Evolutionary conservation across 2,113 vertebrate genomes (phyloP).

Genomic region (Theristicus caerulescens): DNA sequence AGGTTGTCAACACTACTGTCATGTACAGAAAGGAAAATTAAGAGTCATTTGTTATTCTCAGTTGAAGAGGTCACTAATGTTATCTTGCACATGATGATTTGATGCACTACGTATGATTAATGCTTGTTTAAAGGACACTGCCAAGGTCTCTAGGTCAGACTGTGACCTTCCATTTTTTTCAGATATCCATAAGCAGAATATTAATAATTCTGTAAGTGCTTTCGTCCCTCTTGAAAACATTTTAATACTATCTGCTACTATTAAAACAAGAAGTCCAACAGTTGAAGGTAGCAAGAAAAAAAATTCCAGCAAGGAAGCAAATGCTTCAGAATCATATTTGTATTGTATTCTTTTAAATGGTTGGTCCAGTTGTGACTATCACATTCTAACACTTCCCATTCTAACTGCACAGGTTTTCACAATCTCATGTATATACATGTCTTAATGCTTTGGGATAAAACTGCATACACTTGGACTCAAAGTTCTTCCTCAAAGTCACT

Average conservation of each 20-base stretch:
- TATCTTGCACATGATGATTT: conserved; percentile 57
- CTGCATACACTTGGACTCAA: background rate
- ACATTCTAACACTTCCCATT: background rate
- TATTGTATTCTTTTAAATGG: background rate
- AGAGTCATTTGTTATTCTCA: conserved; percentile 45
- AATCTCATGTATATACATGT: background rate
- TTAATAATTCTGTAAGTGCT: conserved; percentile 31
- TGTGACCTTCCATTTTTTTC: conserved; percentile 14
- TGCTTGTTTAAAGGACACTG: conserved; percentile 64
- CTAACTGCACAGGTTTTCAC: background rate
- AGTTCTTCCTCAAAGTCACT: background rate
- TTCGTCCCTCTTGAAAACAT: background rate
- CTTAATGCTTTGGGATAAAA: background rate
- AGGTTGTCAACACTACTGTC: conserved; percentile 55
- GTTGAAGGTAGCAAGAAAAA: background rate
- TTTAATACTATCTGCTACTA: background rate
- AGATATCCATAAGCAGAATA: conserved; percentile 19
- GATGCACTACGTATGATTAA: conserved; percentile 59
- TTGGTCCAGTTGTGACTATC: background rate
- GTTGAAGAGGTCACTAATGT: conserved; percentile 50
- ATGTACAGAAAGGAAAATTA: conserved; percentile 56
- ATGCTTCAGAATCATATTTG: background rate
- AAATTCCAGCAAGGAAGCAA: background rate
- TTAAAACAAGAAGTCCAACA: background rate
- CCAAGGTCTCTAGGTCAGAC: conserved; percentile 58